These are phyloP conservation scores for Yponomeuta sedellus DNA, from an alignment of 2,888 invertebrate species.

Conservation along the genomic window DNA sequence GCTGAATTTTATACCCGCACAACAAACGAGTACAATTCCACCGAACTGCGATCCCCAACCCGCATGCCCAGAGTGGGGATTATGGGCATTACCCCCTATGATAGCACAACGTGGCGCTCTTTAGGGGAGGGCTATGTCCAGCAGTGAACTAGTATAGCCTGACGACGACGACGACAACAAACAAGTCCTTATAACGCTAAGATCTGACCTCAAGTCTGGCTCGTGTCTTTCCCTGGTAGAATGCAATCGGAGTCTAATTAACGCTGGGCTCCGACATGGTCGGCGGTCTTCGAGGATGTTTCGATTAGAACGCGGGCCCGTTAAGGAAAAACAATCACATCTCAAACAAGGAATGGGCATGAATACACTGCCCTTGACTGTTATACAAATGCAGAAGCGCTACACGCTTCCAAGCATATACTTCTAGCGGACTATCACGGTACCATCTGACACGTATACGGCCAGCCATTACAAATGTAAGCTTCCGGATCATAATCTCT, in stretches of 20 bases:
- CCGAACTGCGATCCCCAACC: too few species aligned
- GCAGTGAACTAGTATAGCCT: too few species aligned
- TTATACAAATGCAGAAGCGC: slow-evolving; percentile 20
- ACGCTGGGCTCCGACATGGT: slow-evolving; percentile 51
- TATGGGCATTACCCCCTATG: too few species aligned
- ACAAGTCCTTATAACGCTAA: slow-evolving; percentile 22
- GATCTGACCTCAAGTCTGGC: slow-evolving; percentile 46
- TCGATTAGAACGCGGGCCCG: slow-evolving; percentile 62
- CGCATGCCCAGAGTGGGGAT: too few species aligned
- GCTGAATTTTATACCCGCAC: slow-evolving; percentile 31
- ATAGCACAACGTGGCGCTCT: too few species aligned
- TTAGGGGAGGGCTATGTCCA: too few species aligned
- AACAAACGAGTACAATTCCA: slow-evolving; percentile 24
- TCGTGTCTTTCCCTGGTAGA: slow-evolving; percentile 45
- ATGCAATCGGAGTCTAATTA: slow-evolving; percentile 68
- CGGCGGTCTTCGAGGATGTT: slow-evolving; percentile 58
- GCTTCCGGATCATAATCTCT: slow-evolving; percentile 2
- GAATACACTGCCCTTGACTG: slow-evolving; percentile 43
- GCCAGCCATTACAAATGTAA: not conserved
- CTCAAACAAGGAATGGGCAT: slow-evolving; percentile 57
- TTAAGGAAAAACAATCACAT: slow-evolving; percentile 73
- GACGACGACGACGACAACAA: too few species aligned
- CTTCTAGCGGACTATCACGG: not conserved
- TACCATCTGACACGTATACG: not conserved
- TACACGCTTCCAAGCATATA: slow-evolving; percentile 8